Evolutionary conservation across 2,113 vertebrate species (phyloP).

Genomic region (Callospermophilus lateralis): DNA sequence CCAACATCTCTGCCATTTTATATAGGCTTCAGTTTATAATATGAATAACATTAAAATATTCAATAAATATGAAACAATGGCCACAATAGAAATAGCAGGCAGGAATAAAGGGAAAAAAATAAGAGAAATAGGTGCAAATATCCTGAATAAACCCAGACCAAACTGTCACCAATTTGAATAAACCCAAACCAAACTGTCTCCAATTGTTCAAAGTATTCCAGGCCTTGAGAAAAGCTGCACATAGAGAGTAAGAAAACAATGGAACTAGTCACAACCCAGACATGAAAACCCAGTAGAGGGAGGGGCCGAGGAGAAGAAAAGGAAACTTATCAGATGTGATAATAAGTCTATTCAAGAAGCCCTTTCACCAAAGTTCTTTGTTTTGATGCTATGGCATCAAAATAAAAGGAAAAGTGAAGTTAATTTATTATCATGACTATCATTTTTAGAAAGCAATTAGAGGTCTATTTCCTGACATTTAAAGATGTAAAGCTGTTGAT

Average conservation of each 20-base stretch:
- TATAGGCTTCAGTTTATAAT: not conserved
- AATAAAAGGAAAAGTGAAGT: constrained; percentile 6
- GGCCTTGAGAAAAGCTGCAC: not conserved
- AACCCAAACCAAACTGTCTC: not conserved
- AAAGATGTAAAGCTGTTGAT: not conserved
- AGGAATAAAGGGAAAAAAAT: not conserved
- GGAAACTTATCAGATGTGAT: not conserved
- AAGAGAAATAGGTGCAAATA: not conserved
- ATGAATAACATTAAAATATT: not conserved
- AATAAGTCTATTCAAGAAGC: not conserved
- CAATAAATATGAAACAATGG: not conserved
- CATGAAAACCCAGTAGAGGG: not conserved
- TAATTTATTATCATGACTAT: not conserved
- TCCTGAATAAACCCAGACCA: not conserved
- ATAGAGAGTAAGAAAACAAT: not conserved
- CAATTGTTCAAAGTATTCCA: not conserved
- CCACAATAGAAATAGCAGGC: not conserved
- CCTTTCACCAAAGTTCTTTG: not conserved
- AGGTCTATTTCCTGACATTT: not conserved
- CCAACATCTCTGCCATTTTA: not conserved
- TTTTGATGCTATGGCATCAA: not conserved
- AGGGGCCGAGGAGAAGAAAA: not conserved
- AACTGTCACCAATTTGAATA: not conserved
- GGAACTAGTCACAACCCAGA: not conserved
- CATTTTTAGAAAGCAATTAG: not conserved